These are phyloP conservation scores for Tympanuchus pallidicinctus DNA, from an alignment of 2,113 vertebrate species.

Conservation along the genomic window DNA sequence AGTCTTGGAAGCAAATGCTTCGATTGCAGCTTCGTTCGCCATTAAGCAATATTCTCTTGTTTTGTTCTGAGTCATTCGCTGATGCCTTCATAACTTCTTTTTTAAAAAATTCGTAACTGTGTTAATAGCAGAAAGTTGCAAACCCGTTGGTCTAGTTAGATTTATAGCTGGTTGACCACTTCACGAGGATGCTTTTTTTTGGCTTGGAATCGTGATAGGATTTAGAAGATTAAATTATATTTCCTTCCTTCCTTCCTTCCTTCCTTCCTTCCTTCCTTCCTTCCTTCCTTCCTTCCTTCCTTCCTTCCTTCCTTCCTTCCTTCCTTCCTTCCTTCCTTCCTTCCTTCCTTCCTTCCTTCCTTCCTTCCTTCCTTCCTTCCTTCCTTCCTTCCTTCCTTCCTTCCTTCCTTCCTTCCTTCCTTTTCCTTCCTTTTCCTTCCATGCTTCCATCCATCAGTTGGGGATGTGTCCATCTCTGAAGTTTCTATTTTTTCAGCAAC, in stretches of 20 bases:
- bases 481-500: background rate
- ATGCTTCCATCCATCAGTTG: background rate
- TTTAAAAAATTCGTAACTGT: conserved; percentile 28
- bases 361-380: too few species aligned
- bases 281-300: too few species aligned
- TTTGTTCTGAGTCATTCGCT: conserved; percentile 53
- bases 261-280: too few species aligned
- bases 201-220: accelerated
- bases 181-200: accelerated
- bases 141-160: background rate
- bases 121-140: background rate
- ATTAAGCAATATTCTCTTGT: background rate
- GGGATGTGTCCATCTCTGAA: accelerated
- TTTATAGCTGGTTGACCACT: background rate
- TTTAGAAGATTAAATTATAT: background rate
- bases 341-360: background rate
- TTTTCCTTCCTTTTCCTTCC: background rate
- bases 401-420: background rate
- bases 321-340: background rate
- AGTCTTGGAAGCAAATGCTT: background rate
- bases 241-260: too few species aligned
- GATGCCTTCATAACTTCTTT: conserved; percentile 26
- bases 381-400: too few species aligned
- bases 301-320: background rate
- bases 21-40: too few species aligned